phyloP scores from a whole-genome alignment of 2,797 vertebrate genomes.

The Sebastes kiyomatsui region DNA sequence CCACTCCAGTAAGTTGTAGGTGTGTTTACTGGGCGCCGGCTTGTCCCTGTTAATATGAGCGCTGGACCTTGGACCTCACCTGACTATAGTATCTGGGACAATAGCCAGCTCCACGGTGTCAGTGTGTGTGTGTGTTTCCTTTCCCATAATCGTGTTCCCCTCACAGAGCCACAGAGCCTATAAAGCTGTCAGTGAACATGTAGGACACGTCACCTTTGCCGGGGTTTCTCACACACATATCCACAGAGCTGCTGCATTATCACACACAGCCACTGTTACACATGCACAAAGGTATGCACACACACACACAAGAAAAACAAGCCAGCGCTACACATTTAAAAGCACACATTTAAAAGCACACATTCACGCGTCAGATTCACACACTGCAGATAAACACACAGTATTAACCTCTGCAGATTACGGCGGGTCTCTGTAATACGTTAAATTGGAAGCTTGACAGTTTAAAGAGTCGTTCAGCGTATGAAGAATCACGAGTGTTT shows the following conservation, averaged over 20 bases:
- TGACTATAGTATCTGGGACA: conserved; percentile 87
- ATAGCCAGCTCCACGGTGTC: conserved; percentile 78
- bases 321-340: background rate
- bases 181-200: conserved; percentile 91
- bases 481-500: conserved; percentile 58
- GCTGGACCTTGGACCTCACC: conserved; percentile 88
- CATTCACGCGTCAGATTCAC: conserved; percentile 5
- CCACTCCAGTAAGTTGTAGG: conserved; percentile 81
- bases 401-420: conserved; percentile 60
- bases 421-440: conserved; percentile 30
- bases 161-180: conserved; percentile 81
- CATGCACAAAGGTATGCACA: conserved; percentile 54
- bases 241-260: conserved; percentile 24
- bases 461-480: conserved; percentile 57
- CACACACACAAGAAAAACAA: conserved; percentile 32
- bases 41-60: conserved; percentile 88
- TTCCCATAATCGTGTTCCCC: conserved; percentile 88
- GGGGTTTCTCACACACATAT: conserved; percentile 70
- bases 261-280: conserved; percentile 49
- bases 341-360: background rate
- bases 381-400: conserved; percentile 45
- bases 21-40: conserved; percentile 84
- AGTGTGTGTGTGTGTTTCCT: conserved; percentile 64
- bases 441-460: conserved; percentile 57
- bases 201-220: conserved; percentile 88